These are phyloP conservation scores for Ammospiza nelsoni DNA, from an alignment of 2,113 vertebrate genomes.

Conservation along the genomic window DNA sequence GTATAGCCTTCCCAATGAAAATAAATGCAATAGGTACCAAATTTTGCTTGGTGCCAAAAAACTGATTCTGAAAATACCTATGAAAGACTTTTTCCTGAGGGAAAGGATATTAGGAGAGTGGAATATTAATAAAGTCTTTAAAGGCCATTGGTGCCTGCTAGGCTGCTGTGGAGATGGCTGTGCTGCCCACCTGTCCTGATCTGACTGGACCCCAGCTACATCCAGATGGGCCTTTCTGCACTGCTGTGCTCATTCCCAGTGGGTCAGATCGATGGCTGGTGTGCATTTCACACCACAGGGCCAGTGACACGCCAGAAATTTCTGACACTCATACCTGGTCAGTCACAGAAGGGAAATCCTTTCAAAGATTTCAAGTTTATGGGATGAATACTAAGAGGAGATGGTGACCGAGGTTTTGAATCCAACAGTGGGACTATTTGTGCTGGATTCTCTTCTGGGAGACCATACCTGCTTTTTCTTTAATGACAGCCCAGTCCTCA, in stretches of 20 bases:
- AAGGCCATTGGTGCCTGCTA: neutral
- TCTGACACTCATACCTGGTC: neutral
- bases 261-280: neutral
- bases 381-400: neutral
- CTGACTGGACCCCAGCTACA: neutral
- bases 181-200: accelerated
- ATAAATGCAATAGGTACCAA: neutral
- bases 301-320: neutral
- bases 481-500: conserved; percentile 87
- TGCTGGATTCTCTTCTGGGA: neutral
- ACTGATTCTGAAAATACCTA: neutral
- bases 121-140: neutral
- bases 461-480: conserved; percentile 86
- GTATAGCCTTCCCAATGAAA: neutral
- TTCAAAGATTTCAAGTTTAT: neutral
- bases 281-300: neutral
- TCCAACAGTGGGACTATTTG: neutral
- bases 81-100: neutral
- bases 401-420: neutral
- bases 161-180: neutral
- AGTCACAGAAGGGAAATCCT: neutral
- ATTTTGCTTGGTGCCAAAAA: neutral
- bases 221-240: neutral
- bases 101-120: neutral
- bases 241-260: neutral